These are phyloP conservation scores for Idaea straminata DNA, from an alignment of 2,888 invertebrate genomes.

Conservation along the genomic window DNA sequence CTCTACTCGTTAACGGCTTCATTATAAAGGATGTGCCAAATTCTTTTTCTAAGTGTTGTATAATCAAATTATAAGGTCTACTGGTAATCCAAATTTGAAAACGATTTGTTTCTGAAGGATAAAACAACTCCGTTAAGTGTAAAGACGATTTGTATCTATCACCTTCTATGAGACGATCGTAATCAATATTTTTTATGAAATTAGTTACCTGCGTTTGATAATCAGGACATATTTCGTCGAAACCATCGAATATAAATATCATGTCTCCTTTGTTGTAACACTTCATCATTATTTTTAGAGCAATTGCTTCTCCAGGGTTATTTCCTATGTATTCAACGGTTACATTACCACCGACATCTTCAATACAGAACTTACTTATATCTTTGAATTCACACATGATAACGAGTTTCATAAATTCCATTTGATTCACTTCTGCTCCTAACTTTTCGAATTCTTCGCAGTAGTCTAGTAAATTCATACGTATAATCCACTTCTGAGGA, in stretches of 20 bases:
- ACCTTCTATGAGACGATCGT: not conserved
- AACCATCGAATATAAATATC: slow-evolving; percentile 30
- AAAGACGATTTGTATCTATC: not conserved
- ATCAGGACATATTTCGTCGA: slow-evolving; percentile 29
- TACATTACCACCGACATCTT: not conserved
- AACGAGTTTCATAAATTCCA: slow-evolving; percentile 6
- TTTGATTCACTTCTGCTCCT: slow-evolving; percentile 6
- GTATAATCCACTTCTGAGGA: slow-evolving; percentile 22
- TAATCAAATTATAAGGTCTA: slow-evolving; percentile 24
- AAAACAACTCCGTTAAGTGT: not conserved
- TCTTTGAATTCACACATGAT: slow-evolving; percentile 3
- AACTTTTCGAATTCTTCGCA: slow-evolving; percentile 16
- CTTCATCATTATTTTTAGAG: slow-evolving; percentile 3
- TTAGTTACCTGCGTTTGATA: slow-evolving; percentile 18
- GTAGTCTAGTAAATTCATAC: slow-evolving; percentile 19
- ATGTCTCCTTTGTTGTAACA: slow-evolving; percentile 18
- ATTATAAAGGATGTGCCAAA: not conserved
- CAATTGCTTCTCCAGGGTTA: not conserved
- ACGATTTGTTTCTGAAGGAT: not conserved
- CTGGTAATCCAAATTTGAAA: slow-evolving; percentile 23
- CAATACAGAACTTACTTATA: not conserved
- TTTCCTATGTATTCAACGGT: slow-evolving; percentile 11
- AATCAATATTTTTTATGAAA: slow-evolving; percentile 3
- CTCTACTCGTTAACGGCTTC: not conserved
- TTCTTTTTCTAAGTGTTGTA: not conserved